A percentile compares a stretch with the other conserved stretches of the same genome.
Conservation (phyloP, 2,113 vertebrate genomes). For the Turnix velox region DNA sequence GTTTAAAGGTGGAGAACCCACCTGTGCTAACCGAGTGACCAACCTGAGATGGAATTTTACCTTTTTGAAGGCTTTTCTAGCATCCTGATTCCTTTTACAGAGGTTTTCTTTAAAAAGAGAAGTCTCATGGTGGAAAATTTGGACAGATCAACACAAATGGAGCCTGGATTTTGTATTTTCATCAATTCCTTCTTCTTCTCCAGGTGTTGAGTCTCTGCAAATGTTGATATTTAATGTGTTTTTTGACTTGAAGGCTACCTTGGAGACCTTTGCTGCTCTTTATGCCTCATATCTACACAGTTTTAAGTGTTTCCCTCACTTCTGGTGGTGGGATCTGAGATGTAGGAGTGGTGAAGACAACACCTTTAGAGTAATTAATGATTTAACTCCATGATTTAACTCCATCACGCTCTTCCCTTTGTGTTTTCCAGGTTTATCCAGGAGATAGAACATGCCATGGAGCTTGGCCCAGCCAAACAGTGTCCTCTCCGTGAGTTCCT, state of each 20-base stretch:
- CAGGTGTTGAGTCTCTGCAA: background rate
- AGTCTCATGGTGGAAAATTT: background rate
- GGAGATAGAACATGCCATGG: constrained; percentile 90
- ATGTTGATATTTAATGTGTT: background rate
- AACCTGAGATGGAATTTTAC: background rate
- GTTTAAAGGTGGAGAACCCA: background rate
- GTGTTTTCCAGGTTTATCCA: constrained; percentile 87
- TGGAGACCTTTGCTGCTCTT: background rate
- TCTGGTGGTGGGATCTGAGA: background rate
- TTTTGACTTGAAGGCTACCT: background rate
- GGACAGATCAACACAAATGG: rapidly evolving
- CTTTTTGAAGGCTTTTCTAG: background rate
- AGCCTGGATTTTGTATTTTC: background rate
- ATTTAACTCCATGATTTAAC: rapidly evolving
- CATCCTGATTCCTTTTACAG: background rate
- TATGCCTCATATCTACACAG: rapidly evolving
- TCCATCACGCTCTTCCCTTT: background rate
- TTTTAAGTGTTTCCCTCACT: rapidly evolving
- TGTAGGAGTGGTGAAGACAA: background rate
- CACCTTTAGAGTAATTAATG: rapidly evolving
- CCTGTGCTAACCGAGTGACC: background rate
- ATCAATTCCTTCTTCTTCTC: background rate
- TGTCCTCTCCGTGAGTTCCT: constrained; percentile 94
- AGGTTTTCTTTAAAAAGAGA: background rate
- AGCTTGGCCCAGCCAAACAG: constrained; percentile 88